phyloP scores from a whole-genome alignment of 2,888 invertebrate genomes.

The Eulithis prunata region DNA sequence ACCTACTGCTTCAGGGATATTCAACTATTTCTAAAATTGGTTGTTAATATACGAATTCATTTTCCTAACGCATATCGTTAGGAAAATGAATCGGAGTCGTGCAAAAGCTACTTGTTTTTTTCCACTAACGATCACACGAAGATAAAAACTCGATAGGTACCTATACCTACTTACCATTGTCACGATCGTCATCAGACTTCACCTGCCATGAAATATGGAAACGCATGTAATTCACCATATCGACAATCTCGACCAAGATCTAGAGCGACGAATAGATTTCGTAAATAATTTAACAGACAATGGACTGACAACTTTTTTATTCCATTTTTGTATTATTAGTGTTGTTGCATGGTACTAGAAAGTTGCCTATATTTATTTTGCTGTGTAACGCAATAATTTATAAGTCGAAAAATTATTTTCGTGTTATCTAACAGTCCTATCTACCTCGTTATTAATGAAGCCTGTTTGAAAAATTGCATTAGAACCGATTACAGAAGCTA shows the following conservation, averaged over 20 bases:
- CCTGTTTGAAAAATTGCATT: too few relatives aligned
- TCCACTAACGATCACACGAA: constrained; percentile 46
- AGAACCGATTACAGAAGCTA: too few relatives aligned
- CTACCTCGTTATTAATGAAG: too few relatives aligned
- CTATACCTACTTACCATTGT: constrained; percentile 46
- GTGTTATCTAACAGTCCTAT: too few relatives aligned
- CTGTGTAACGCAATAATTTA: constrained; percentile 2
- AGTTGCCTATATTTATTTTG: constrained; percentile 18
- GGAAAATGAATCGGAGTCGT: too few relatives aligned
- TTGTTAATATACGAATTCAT: too few relatives aligned
- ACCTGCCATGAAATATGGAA: constrained; percentile 70
- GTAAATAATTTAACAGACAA: constrained; percentile 81
- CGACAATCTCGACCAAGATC: constrained; percentile 73
- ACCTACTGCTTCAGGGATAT: background rate
- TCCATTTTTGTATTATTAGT: constrained; percentile 46
- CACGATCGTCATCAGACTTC: constrained; percentile 78
- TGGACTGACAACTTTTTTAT: constrained; percentile 73
- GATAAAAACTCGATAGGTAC: constrained; percentile 56
- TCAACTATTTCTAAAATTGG: too few relatives aligned
- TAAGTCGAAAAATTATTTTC: too few relatives aligned
- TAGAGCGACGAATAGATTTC: constrained; percentile 76
- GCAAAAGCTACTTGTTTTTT: background rate
- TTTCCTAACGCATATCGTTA: too few relatives aligned
- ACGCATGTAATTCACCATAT: constrained; percentile 74
- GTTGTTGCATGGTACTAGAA: constrained; percentile 47